A percentile compares a stretch with the other conserved stretches of the same genome.
Conservation (phyloP, 1,140 invertebrate genomes). For the Calliopsis andreniformis region DNA sequence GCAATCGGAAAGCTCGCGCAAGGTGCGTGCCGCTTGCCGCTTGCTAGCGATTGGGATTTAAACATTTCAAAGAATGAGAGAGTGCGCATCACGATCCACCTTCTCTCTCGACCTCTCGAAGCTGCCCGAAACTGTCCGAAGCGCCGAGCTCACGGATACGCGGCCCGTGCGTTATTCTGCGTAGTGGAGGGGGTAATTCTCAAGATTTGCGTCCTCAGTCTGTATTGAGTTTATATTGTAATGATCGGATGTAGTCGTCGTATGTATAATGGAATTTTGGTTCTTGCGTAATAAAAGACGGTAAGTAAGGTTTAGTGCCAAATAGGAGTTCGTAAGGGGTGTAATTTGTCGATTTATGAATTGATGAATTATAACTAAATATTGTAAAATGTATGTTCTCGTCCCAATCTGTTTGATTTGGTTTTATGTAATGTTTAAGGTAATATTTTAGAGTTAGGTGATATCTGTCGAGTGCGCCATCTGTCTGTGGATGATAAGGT, state of each 20-base stretch:
- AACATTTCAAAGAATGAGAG: too few species aligned
- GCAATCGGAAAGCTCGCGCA: too few species aligned
- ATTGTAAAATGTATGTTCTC: constrained; percentile 74
- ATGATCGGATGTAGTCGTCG: not conserved
- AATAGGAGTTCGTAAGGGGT: constrained; percentile 78
- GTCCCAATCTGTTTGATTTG: constrained; percentile 77
- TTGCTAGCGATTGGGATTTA: too few species aligned
- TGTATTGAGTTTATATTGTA: not conserved
- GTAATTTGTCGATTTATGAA: constrained; percentile 75
- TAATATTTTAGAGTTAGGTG: constrained; percentile 69
- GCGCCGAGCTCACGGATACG: too few species aligned
- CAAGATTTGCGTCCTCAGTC: too few species aligned
- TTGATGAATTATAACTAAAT: constrained; percentile 78
- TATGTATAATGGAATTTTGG: not conserved
- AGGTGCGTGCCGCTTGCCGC: too few species aligned
- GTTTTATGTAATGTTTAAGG: constrained; percentile 70
- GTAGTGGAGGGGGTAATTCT: too few species aligned
- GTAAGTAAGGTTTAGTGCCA: constrained; percentile 73
- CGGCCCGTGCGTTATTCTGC: too few species aligned
- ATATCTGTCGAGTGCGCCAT: constrained; percentile 73
- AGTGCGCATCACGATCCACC: too few species aligned
- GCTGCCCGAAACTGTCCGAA: too few species aligned
- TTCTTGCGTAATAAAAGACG: not conserved
- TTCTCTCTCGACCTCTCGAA: too few species aligned
- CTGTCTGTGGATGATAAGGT: constrained; percentile 73